Evolutionary conservation across 2,888 invertebrate genomes (phyloP).

Genomic region (Agonum fuliginosum): DNA sequence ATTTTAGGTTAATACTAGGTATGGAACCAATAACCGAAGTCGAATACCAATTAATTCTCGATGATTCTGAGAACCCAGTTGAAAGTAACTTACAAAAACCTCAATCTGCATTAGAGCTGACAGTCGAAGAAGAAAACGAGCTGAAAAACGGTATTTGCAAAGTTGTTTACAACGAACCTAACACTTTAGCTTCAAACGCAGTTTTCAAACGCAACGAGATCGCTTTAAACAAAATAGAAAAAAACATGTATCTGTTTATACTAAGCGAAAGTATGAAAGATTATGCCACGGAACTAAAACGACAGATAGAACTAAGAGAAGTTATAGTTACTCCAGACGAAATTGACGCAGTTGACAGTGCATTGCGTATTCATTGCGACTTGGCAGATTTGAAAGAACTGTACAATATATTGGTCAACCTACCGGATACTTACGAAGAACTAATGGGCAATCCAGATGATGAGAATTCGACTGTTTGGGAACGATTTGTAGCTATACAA

Average conservation of each 20-base stretch:
- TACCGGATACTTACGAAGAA: neutral
- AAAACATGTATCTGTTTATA: conserved; percentile 26
- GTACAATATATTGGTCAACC: neutral
- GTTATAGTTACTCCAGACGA: neutral
- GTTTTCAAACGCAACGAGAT: conserved; percentile 20
- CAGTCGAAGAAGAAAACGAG: conserved; percentile 31
- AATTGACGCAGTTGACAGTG: neutral
- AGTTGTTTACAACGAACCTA: conserved; percentile 11
- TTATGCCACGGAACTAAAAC: conserved; percentile 7
- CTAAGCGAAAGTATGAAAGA: conserved; percentile 9
- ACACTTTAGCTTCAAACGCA: conserved; percentile 3
- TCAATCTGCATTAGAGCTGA: neutral
- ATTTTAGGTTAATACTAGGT: too few relatives aligned
- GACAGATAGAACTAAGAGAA: neutral
- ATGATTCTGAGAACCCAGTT: neutral
- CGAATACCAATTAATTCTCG: conserved; percentile 13
- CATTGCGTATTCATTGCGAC: conserved; percentile 13
- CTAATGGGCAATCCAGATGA: neutral
- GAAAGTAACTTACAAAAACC: conserved; percentile 5
- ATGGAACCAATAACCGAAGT: too few relatives aligned
- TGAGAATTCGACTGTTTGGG: neutral
- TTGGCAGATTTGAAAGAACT: conserved; percentile 1
- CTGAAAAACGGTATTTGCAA: conserved; percentile 25
- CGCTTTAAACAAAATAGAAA: conserved; percentile 35
- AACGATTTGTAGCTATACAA: conserved; percentile 4